Base-by-base conservation (phyloP, 2,797 vertebrate genomes). In the Adrianichthys oophorus region DNA sequence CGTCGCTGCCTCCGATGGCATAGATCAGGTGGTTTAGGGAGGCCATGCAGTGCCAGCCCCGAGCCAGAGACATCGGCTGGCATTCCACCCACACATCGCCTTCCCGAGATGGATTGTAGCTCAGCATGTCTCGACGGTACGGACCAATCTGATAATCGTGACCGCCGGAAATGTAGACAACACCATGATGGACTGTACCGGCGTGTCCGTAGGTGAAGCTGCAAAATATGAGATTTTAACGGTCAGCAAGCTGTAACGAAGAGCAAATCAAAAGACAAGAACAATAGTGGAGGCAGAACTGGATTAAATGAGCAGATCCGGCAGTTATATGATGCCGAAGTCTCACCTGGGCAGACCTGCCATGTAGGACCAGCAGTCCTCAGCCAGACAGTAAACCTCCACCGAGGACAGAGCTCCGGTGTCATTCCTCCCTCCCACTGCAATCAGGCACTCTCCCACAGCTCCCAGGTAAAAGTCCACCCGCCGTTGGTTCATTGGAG, bases 1-100 rank as follows among this genome's bases (percentile, higher is more conserved):
- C 95, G 0, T 98, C 91, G 0, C 96, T 98, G 77, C 96, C 97
- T 0, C 96, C 96, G 0, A 98, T 92, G 68, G 92, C 94, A 44
- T 96, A 99, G 83, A 98, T 92, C 8, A 78, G 93, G 76, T 96
- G 92, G 14, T 87, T 85, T 26, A 97, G 78, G 43, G 96, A 95
- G 41, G 95, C 94, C 97, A 99, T 98, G 87, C 95, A 95, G 90
- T 99, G 97, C 96, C 96, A 98, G 12, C 96, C 96, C 0, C 96
- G 91, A 0, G 95, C 94, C 0, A 92, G 85, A 10, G 86, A 87
- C 97, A 99, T 98, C 2, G 95, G 85, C 73, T 88, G 92, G 26
- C 92, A 88, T 67, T 98, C 94, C 48, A 84, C 85, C 97, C 97
- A 99, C 2, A 83, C 79, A 0, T 93, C 92, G 0, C 61, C 43